Evolutionary conservation across 2,888 invertebrate genomes (phyloP), one percentile per base, ranked within the genome.

Genomic region (Punctoribates punctum): DNA sequence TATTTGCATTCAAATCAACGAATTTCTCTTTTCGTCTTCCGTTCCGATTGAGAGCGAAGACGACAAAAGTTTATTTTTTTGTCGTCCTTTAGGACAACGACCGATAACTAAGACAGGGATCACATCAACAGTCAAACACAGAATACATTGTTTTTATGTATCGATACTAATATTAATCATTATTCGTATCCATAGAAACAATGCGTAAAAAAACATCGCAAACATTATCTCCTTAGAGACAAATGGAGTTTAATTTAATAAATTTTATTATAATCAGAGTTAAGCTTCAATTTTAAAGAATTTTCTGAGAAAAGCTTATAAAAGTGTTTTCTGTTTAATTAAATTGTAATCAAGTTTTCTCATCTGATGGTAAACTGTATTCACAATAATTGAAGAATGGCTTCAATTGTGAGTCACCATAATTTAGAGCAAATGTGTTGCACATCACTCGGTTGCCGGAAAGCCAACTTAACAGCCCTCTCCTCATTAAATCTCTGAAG

Each of bases 151-250:
- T 62, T 29, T 25, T 27, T 15, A 62, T 62, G 17, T 17, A 23
- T 62, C 15, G 11, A 38, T 34, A 15, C 11, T n/a, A 65, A 38
- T 42, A 34, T 20, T 42, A 15, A 70, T 38, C 38, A 70, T 70
- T 70, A 25, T 17, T 6, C 11, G 70, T 70, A 38, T 38, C 70
- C 20, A 70, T 70, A 70, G 70, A 42, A 23, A 70, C 42, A 70
- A 42, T 42, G 13, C 13, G 38, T 29, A 15, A 1, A 60, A 62
- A 62, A 62, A 62, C 62, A 62, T 29, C 23, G 27, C 42, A 42
- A 70, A 70, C 70, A 70, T 42, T 42, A 70, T 70, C 38, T 70
- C 70, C 70, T 70, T 70, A 70, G 70, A 70, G 46, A 70, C 65
- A 17, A 65, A 65, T 34, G 17, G 25, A 13, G 27, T 65, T 34